Evolutionary conservation across 2,888 invertebrate species (phyloP), one percentile per base, ranked within the genome.

Genomic region (Mythimna impura): DNA sequence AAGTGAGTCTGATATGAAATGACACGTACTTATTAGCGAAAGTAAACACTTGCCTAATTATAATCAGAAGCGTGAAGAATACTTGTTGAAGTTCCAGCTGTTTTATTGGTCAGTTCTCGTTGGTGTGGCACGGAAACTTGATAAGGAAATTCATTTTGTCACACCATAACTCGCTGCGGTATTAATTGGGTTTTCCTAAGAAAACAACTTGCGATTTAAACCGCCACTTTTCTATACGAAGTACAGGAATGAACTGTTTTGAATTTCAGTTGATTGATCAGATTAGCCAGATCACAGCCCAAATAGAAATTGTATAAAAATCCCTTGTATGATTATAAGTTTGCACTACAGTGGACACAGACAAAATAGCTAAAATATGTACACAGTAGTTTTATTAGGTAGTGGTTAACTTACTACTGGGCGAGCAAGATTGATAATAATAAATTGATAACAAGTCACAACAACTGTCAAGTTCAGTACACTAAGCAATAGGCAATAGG

Each of bases 1-100:
- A 73, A 78, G 78, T 76, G 73, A 78, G 63, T 73, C 61, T 85
- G 69, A 20, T 80, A 78, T 54, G 66, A 81, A 76, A 85, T 66
- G 61, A 84, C 63, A 84, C 80, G 80, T 80, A 83, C 61, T 72
- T 63, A 78, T 60, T 61, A 74, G 30, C 62, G 40, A 81, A 72
- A 75, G 61, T 62, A 43, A 69, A 78, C 71, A 81, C 77, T 76
- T 76, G 66, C 76, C 63, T 82, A 78, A 72, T 76, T 69, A 63
- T 69, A 75, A 71, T 73, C 63, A 47, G 70, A 65, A 76, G 50
- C 54, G 62, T 62, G 58, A 73, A 73, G 77, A 73, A 71, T 58
- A 74, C 69, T 72, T 75, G 55, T 47, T 55, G 63, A 62, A 58
- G 66, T 58, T 74, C 68, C 74, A 78, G 81, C 55, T 80, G 73